These are phyloP conservation scores for Carassius carassius DNA, from an alignment of 2,113 vertebrate species.

Conservation along the genomic window DNA sequence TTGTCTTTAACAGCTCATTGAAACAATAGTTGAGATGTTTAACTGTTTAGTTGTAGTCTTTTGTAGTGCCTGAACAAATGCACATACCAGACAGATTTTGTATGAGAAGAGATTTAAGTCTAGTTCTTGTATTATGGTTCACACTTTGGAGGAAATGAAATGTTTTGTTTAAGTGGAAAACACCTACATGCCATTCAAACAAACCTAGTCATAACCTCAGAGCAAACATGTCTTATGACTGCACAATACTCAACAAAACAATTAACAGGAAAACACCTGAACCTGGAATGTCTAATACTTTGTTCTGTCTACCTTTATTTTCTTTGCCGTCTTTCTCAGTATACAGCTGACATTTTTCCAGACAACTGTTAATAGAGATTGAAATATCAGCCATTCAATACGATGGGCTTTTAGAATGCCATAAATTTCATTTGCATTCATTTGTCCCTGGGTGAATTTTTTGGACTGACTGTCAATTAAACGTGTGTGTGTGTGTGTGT, in stretches of 20 bases:
- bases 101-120: slow-evolving; percentile 10
- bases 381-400: slow-evolving; percentile 1
- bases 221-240: slow-evolving; percentile 26
- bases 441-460: not conserved
- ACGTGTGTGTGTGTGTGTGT: not conserved
- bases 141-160: slow-evolving; percentile 13
- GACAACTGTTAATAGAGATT: not conserved
- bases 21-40: slow-evolving; percentile 1
- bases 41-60: not conserved
- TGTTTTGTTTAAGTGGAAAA: slow-evolving; percentile 40
- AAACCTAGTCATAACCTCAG: slow-evolving; percentile 30
- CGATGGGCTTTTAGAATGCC: not conserved
- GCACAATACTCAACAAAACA: slow-evolving; percentile 18
- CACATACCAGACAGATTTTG: slow-evolving; percentile 20
- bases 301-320: slow-evolving; percentile 12
- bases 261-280: slow-evolving; percentile 35
- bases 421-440: not conserved
- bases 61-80: not conserved
- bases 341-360: not conserved
- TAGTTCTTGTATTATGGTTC: slow-evolving; percentile 30
- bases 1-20: not conserved
- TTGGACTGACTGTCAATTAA: not conserved
- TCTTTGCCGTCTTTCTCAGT: not conserved
- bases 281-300: slow-evolving; percentile 32
- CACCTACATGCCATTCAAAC: slow-evolving; percentile 30